Conservation (phyloP, 2,888 invertebrate genomes). For the Trichopria drosophilae region DNA sequence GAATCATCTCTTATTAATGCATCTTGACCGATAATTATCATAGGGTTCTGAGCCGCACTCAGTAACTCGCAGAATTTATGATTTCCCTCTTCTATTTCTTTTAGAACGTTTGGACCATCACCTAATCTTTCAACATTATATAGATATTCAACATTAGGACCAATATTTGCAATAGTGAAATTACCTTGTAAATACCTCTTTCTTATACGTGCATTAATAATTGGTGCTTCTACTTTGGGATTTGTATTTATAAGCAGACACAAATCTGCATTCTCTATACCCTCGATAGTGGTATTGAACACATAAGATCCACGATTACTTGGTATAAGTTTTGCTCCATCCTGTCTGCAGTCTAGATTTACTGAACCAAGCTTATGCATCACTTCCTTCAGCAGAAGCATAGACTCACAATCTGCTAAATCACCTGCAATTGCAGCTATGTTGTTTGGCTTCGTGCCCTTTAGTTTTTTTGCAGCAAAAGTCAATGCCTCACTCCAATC, state of each 20-base stretch:
- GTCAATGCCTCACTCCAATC: constrained; percentile 67
- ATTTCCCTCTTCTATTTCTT: constrained; percentile 70
- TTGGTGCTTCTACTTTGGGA: constrained; percentile 90
- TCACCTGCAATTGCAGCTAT: constrained; percentile 84
- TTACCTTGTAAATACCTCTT: constrained; percentile 92
- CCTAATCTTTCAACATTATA: constrained; percentile 83
- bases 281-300: constrained; percentile 82
- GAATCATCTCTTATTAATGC: constrained; percentile 22
- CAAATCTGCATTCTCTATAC: constrained; percentile 87
- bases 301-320: constrained; percentile 76
- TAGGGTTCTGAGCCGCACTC: constrained; percentile 76
- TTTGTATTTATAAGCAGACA: constrained; percentile 90
- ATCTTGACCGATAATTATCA: constrained; percentile 76
- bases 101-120: constrained; percentile 71
- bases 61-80: constrained; percentile 71
- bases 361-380: constrained; percentile 83
- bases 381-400: constrained; percentile 87
- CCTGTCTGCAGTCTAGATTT: constrained; percentile 82
- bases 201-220: constrained; percentile 88
- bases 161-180: constrained; percentile 74
- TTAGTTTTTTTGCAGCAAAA: constrained; percentile 66
- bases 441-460: constrained; percentile 68
- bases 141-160: constrained; percentile 84
- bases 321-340: constrained; percentile 86
- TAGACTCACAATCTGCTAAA: constrained; percentile 83